Percentiles rank a stretch among this genome's conserved stretches.
phyloP scores from a whole-genome alignment of 2,797 vertebrate genomes.

The Pantherophis vulpinus region DNA sequence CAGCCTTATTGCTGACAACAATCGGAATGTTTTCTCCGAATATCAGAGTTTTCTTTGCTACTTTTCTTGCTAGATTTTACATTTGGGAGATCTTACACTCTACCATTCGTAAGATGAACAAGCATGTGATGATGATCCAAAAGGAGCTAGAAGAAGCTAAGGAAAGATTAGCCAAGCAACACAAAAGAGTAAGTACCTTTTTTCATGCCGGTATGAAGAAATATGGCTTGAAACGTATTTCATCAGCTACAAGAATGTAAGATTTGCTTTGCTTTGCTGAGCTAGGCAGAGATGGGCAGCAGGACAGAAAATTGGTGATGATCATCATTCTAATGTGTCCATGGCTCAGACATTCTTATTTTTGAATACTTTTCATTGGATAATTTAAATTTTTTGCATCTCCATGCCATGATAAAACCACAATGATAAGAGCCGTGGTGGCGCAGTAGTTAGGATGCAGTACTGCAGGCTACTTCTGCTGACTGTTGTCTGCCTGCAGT shows the following conservation, averaged over 20 bases:
- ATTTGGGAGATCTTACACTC: conserved; percentile 97
- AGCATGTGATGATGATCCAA: conserved; percentile 97
- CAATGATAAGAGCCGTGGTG: neutral
- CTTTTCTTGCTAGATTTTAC: conserved; percentile 80
- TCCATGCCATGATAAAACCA: neutral
- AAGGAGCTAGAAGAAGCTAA: conserved; percentile 94
- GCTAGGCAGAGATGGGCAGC: neutral
- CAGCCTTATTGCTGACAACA: neutral
- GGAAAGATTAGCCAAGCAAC: conserved; percentile 92
- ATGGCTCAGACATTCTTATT: neutral
- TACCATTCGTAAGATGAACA: conserved; percentile 98
- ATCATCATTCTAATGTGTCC: neutral
- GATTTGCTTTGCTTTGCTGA: neutral
- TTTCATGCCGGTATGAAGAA: neutral
- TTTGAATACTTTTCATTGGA: neutral
- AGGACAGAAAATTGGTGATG: neutral
- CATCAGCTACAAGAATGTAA: neutral
- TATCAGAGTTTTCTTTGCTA: neutral
- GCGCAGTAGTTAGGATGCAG: too few relatives aligned
- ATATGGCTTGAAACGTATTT: neutral
- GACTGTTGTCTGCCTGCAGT: too few relatives aligned
- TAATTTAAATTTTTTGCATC: neutral
- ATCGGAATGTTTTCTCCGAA: neutral
- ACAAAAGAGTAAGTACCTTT: conserved; percentile 75
- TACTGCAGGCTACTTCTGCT: too few relatives aligned